phyloP scores from a whole-genome alignment of 23 tunicate species.

The Halocynthia roretzi region DNA sequence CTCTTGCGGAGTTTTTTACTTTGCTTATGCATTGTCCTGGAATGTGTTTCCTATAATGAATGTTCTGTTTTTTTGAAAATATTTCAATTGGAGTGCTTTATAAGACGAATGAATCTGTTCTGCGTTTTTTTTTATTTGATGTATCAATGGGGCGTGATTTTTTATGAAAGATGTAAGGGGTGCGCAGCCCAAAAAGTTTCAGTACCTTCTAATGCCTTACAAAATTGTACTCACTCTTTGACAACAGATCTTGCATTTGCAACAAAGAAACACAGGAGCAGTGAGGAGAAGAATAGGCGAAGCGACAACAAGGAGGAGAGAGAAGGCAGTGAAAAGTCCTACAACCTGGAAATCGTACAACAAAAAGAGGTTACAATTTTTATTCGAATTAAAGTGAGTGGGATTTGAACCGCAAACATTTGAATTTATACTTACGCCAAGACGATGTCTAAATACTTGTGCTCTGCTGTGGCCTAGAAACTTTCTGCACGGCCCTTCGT shows the following conservation, averaged over 20 bases:
- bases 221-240: slow-evolving; percentile 36
- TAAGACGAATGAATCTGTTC: too few relatives aligned
- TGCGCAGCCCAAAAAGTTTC: too few relatives aligned
- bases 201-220: background rate
- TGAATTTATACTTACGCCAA: slow-evolving; percentile 54
- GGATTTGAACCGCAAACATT: background rate
- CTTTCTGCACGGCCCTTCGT: slow-evolving; percentile 88
- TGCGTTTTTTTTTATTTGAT: too few relatives aligned
- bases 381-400: background rate
- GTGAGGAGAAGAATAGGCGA: slow-evolving; percentile 78
- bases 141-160: too few relatives aligned
- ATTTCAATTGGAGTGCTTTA: too few relatives aligned
- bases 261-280: slow-evolving; percentile 75
- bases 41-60: too few relatives aligned
- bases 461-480: slow-evolving; percentile 82
- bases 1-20: too few relatives aligned
- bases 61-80: too few relatives aligned
- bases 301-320: slow-evolving; percentile 52
- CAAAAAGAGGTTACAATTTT: background rate
- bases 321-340: slow-evolving; percentile 66
- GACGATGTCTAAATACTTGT: slow-evolving; percentile 68
- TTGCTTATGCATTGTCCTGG: too few relatives aligned
- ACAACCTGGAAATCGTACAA: slow-evolving; percentile 45
- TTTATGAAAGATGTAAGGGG: too few relatives aligned
- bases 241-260: slow-evolving; percentile 71